Percentiles rank a stretch among this genome's conserved stretches.
phyloP scores from a whole-genome alignment of 1,140 invertebrate species.

The Homalodisca vitripennis region DNA sequence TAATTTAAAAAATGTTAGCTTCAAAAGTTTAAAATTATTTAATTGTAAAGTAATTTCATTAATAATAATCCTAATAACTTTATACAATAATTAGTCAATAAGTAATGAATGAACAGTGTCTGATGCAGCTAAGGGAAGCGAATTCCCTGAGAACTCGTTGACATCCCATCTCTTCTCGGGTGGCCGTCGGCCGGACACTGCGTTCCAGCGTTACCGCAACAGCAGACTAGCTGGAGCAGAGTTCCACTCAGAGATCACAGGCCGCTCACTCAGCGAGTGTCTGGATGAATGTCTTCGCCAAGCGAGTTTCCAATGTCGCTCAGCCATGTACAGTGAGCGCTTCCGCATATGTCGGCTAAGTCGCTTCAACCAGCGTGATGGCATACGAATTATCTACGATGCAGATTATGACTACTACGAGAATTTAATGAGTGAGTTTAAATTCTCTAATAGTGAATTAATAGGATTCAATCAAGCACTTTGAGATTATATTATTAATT shows the following conservation, averaged over 20 bases:
- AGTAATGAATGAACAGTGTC: slow-evolving; percentile 13
- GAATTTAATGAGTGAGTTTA: slow-evolving; percentile 45
- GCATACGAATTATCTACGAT: slow-evolving; percentile 85
- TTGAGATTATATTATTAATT: no score
- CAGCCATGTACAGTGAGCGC: slow-evolving; percentile 82
- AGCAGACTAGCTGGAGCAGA: slow-evolving; percentile 74
- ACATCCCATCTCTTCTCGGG: slow-evolving; percentile 78
- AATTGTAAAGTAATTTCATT: not conserved
- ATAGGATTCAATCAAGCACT: no score
- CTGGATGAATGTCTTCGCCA: slow-evolving; percentile 84
- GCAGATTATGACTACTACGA: slow-evolving; percentile 91
- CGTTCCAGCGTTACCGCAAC: slow-evolving; percentile 84
- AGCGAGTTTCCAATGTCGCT: slow-evolving; percentile 83
- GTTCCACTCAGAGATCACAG: slow-evolving; percentile 86
- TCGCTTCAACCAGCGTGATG: slow-evolving; percentile 81
- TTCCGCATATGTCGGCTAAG: slow-evolving; percentile 80
- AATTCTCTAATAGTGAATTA: no score
- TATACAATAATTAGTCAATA: no score
- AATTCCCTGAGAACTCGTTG: slow-evolving; percentile 80
- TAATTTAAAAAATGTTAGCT: no score
- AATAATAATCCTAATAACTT: not conserved
- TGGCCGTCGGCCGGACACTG: slow-evolving; percentile 77
- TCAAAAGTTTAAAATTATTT: no score
- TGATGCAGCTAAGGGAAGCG: slow-evolving; percentile 52
- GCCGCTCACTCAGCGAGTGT: slow-evolving; percentile 81